Evolutionary conservation across 2,797 vertebrate species (phyloP).

Genomic region (Acipenser oxyrinchus): DNA sequence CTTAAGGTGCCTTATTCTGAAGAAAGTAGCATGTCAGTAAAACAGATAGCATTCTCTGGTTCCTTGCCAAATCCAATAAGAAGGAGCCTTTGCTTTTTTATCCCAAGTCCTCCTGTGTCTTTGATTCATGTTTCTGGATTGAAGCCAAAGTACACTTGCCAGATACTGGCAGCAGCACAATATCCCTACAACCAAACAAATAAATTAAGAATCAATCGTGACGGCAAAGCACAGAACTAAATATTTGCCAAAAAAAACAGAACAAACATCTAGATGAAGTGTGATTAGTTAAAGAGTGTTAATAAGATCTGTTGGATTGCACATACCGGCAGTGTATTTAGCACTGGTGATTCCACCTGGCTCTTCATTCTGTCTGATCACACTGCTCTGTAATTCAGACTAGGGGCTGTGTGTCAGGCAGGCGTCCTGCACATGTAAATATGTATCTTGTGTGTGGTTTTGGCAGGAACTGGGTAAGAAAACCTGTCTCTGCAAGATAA

Average conservation of each 20-base stretch:
- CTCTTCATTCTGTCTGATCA: conserved; percentile 1
- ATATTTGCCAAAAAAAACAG: too few species aligned
- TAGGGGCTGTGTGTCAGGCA: too few species aligned
- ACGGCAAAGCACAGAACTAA: too few species aligned
- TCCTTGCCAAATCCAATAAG: conserved; percentile 57
- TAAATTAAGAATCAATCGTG: conserved; percentile 17
- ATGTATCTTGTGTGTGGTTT: too few species aligned
- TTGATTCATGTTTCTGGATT: conserved; percentile 43
- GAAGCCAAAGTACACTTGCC: conserved; percentile 36
- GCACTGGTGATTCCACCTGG: conserved; percentile 12
- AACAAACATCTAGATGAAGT: too few species aligned
- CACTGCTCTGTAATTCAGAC: too few species aligned
- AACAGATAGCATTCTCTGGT: conserved; percentile 33
- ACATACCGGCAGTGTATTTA: too few species aligned
- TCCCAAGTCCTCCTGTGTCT: conserved; percentile 40
- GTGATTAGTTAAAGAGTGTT: too few species aligned
- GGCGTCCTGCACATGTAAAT: too few species aligned
- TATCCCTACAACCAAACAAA: conserved; percentile 9
- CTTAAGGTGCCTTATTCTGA: conserved; percentile 18
- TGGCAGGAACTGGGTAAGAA: too few species aligned
- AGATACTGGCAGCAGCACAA: conserved; percentile 22
- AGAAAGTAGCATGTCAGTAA: conserved; percentile 21
- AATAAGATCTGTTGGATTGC: too few species aligned
- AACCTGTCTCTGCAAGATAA: too few species aligned
- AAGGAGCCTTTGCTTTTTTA: conserved; percentile 31